Evolutionary conservation across 2,888 invertebrate species (phyloP).

Genomic region (Nemotelus pantherinus): DNA sequence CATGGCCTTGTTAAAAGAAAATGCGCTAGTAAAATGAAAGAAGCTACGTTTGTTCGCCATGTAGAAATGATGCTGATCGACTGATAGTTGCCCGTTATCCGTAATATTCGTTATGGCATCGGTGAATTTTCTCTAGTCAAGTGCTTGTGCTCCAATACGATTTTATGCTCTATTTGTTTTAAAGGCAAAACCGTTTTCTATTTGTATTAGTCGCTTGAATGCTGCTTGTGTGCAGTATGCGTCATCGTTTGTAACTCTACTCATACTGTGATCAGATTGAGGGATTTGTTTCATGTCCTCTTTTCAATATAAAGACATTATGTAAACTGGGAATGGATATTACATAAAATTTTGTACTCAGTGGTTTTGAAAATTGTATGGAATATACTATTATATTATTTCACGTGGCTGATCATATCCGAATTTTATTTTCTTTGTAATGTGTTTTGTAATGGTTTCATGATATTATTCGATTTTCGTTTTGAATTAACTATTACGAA

Average conservation of each 20-base stretch:
- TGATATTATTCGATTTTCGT: slow-evolving; percentile 1
- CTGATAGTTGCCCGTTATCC: slow-evolving; percentile 22
- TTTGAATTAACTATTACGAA: not conserved
- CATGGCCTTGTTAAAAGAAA: not conserved
- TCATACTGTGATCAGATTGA: slow-evolving; percentile 3
- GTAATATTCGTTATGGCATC: slow-evolving; percentile 13
- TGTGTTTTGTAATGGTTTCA: not conserved
- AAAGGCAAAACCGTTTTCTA: slow-evolving; percentile 33
- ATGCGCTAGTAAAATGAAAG: not conserved
- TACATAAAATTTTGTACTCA: not conserved
- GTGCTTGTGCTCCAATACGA: slow-evolving; percentile 37
- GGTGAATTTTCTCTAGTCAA: not conserved
- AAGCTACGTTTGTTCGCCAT: slow-evolving; percentile 6
- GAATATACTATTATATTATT: not conserved
- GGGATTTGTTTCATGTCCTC: slow-evolving; percentile 9
- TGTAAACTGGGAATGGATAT: slow-evolving; percentile 16
- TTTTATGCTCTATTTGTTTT: slow-evolving; percentile 42
- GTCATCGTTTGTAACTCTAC: slow-evolving; percentile 2
- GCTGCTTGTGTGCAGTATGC: not conserved
- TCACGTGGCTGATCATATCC: no score
- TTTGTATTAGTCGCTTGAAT: slow-evolving; percentile 32
- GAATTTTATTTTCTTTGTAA: not conserved
- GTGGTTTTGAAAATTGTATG: slow-evolving; percentile 8
- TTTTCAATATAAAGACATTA: not conserved
- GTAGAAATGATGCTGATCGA: slow-evolving; percentile 34